These are phyloP conservation scores for Rattus rattus DNA, from an alignment of 2,113 vertebrate species.

Conservation along the genomic window DNA sequence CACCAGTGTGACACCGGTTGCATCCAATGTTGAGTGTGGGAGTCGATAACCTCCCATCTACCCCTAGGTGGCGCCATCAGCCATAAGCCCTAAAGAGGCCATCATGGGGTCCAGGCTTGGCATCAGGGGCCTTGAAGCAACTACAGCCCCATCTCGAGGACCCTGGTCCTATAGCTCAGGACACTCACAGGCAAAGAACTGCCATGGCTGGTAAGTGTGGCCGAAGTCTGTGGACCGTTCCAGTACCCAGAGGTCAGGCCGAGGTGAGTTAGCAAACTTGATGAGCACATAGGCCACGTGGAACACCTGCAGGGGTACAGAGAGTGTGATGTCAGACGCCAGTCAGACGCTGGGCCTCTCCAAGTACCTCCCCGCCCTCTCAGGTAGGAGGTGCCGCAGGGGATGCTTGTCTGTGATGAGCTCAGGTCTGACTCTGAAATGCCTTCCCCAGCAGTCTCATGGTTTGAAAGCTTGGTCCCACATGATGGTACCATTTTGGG, in stretches of 20 bases:
- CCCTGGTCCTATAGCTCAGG: accelerated
- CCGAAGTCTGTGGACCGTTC: slow-evolving; percentile 95
- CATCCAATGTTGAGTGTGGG: accelerated
- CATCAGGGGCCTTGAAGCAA: background rate
- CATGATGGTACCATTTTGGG: background rate
- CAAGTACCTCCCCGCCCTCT: background rate
- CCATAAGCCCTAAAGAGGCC: accelerated
- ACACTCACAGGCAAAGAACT: slow-evolving; percentile 98
- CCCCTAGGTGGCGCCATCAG: accelerated
- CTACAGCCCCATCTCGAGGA: accelerated
- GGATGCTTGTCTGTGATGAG: background rate
- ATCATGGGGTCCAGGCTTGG: accelerated
- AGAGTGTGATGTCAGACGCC: accelerated
- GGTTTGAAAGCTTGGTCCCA: background rate
- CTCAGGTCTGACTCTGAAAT: background rate
- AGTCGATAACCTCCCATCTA: background rate
- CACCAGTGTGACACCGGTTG: background rate
- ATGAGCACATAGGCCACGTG: slow-evolving; percentile 97
- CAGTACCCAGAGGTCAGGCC: slow-evolving; percentile 98
- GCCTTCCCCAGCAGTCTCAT: background rate
- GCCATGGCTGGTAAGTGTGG: slow-evolving; percentile 95
- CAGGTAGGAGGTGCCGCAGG: background rate
- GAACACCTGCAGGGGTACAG: slow-evolving; percentile 90
- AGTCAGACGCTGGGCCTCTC: too few species aligned
- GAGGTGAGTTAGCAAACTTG: slow-evolving; percentile 98